Conservation (phyloP, 2,888 invertebrate species). For the Leptopilina myrica region DNA sequence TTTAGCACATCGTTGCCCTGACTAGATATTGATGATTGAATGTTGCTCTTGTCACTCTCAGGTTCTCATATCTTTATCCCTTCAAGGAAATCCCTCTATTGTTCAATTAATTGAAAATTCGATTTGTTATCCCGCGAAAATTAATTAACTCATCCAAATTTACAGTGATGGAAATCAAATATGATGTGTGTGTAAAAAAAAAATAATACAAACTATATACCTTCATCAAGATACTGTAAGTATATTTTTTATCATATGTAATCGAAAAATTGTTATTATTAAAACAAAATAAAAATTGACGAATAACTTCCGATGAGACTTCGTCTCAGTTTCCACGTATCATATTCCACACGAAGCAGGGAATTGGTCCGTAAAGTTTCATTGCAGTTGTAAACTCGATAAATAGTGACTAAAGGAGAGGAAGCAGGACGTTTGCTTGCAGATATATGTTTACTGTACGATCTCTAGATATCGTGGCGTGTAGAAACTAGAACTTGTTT, state of each 20-base stretch:
- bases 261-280: conserved; percentile 20
- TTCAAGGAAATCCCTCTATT: conserved; percentile 15
- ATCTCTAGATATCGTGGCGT: conserved; percentile 35
- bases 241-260: no score
- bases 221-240: no score
- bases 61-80: conserved; percentile 38
- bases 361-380: conserved; percentile 59
- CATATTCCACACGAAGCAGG: conserved; percentile 18
- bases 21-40: conserved; percentile 53
- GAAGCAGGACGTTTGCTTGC: conserved; percentile 45
- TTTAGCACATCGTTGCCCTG: conserved; percentile 24
- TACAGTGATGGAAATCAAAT: no score
- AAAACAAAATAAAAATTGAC: conserved; percentile 14
- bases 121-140: neutral
- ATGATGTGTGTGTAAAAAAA: no score
- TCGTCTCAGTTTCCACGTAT: neutral
- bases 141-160: neutral
- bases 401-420: conserved; percentile 53
- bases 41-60: conserved; percentile 33
- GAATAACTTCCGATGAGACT: conserved; percentile 26
- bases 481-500: conserved; percentile 32
- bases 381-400: conserved; percentile 59
- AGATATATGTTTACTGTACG: conserved; percentile 40
- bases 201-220: no score
- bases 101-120: conserved; percentile 12